Conservation (phyloP, 92 coral and sea anemone genomes). For the Porites rus region DNA sequence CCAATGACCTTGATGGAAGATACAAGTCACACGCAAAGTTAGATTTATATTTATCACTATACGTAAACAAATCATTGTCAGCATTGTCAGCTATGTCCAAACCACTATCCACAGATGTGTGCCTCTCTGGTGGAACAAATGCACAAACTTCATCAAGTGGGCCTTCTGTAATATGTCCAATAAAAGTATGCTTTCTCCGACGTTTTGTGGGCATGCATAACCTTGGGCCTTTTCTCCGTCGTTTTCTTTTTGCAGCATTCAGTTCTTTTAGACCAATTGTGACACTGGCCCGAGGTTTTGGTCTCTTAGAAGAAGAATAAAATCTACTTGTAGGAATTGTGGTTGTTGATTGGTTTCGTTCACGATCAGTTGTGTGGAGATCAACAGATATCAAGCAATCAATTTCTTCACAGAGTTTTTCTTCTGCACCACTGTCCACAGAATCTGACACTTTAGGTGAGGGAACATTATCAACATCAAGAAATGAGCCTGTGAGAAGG, state of each 20-base stretch:
- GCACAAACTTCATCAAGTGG: slow-evolving; percentile 24
- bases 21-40: slow-evolving; percentile 3
- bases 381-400: slow-evolving; percentile 44
- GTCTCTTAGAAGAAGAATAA: slow-evolving; percentile 37
- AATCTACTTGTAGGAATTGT: slow-evolving; percentile 33
- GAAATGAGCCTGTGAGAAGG: slow-evolving; percentile 34
- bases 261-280: slow-evolving; percentile 41
- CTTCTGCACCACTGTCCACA: not conserved
- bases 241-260: slow-evolving; percentile 29
- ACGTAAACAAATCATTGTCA: slow-evolving; percentile 22
- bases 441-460: slow-evolving; percentile 11
- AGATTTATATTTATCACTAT: not conserved
- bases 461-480: slow-evolving; percentile 46
- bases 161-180: not conserved
- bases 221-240: slow-evolving; percentile 40
- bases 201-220: slow-evolving; percentile 60
- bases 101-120: slow-evolving; percentile 39
- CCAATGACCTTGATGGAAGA: slow-evolving; percentile 35
- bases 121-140: slow-evolving; percentile 23
- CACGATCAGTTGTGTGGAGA: slow-evolving; percentile 17
- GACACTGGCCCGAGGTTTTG: slow-evolving; percentile 39
- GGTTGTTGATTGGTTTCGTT: not conserved
- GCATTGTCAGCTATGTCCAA: slow-evolving; percentile 31
- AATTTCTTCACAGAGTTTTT: slow-evolving; percentile 19
- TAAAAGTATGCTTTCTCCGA: slow-evolving; percentile 14